Conservation (phyloP, 2,888 invertebrate genomes). For the Tachina lurida region DNA sequence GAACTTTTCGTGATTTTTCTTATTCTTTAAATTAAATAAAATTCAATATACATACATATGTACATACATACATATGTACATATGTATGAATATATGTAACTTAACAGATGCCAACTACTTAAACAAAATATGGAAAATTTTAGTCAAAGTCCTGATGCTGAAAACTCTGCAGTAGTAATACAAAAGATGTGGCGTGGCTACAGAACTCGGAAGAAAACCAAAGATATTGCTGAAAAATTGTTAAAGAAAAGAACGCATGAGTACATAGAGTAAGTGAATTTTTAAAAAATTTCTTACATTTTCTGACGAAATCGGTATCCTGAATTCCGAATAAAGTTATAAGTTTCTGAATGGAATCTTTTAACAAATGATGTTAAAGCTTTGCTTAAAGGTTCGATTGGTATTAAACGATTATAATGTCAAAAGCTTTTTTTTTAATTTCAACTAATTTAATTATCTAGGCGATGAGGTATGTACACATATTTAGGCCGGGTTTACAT, state of each 20-base stretch:
- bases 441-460: too few relatives aligned
- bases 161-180: conserved; percentile 89
- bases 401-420: too few relatives aligned
- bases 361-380: too few relatives aligned
- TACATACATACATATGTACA: too few relatives aligned
- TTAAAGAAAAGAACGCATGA: conserved; percentile 91
- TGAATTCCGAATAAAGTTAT: too few relatives aligned
- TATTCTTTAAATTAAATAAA: neutral
- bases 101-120: conserved; percentile 74
- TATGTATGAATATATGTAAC: too few relatives aligned
- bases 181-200: conserved; percentile 95
- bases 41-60: neutral
- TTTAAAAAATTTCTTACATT: neutral
- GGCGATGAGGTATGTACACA: too few relatives aligned
- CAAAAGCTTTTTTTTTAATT: too few relatives aligned
- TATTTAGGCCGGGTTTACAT: too few relatives aligned
- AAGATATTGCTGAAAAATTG: conserved; percentile 86
- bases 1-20: neutral
- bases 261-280: conserved; percentile 89
- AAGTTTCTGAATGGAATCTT: too few relatives aligned
- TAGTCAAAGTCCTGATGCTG: conserved; percentile 76
- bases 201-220: conserved; percentile 87
- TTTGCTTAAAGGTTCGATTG: too few relatives aligned
- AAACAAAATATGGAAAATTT: conserved; percentile 77
- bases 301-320: neutral